Conservation (phyloP, 2,888 invertebrate genomes). For the Phortica magna region DNA sequence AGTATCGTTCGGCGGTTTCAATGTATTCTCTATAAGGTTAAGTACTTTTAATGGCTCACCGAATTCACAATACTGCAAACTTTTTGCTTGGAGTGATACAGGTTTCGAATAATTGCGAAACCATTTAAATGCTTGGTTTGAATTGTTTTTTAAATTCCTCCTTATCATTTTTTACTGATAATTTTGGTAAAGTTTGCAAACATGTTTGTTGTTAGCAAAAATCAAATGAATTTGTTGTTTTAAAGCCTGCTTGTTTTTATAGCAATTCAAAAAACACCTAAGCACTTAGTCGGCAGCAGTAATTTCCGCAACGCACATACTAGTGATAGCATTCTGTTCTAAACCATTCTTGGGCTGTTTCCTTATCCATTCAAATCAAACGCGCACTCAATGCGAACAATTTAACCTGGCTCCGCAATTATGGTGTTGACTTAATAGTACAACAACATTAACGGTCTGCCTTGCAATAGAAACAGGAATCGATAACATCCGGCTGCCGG, state of each 20-base stretch:
- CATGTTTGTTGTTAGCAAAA: neutral
- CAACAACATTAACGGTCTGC: neutral
- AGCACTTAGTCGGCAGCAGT: neutral
- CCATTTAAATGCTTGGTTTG: neutral
- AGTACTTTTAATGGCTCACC: conserved; percentile 91
- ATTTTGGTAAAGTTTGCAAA: neutral
- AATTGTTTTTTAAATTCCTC: neutral
- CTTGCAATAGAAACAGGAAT: conserved; percentile 11
- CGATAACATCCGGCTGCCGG: conserved; percentile 7
- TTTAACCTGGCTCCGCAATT: neutral
- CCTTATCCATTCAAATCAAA: neutral
- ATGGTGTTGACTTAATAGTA: neutral
- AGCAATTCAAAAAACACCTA: too few species aligned
- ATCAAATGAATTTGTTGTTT: neutral
- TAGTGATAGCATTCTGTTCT: too few species aligned
- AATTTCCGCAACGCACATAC: too few species aligned
- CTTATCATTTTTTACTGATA: conserved; percentile 9
- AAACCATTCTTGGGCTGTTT: too few species aligned
- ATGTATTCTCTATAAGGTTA: conserved; percentile 80
- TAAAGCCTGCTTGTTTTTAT: neutral
- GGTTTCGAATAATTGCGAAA: too few species aligned
- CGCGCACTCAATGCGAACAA: neutral
- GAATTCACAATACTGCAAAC: conserved; percentile 83
- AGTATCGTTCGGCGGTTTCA: conserved; percentile 80
- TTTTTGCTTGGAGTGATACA: neutral